Conservation (phyloP, 2,113 vertebrate genomes). For the Triplophysa tibetana region DNA sequence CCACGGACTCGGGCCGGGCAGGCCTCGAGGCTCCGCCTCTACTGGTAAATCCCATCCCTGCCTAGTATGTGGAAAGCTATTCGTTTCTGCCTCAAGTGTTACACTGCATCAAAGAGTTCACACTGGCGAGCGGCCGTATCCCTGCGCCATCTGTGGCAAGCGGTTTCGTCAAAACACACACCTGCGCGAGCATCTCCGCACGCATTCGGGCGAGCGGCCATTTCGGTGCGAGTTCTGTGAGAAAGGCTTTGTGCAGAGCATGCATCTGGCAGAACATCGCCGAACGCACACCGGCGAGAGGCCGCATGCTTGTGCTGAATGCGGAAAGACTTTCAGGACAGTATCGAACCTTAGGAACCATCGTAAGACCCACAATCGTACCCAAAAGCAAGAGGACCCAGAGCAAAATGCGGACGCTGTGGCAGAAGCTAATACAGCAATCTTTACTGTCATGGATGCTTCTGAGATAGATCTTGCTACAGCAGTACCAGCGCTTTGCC, state of each 20-base stretch:
- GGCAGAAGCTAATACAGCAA: slow-evolving; percentile 46
- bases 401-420: slow-evolving; percentile 47
- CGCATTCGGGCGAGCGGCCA: slow-evolving; percentile 84
- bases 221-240: slow-evolving; percentile 83
- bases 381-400: slow-evolving; percentile 61
- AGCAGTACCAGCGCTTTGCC: slow-evolving; percentile 44
- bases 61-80: slow-evolving; percentile 79
- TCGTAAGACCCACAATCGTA: slow-evolving; percentile 80
- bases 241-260: slow-evolving; percentile 86
- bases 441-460: slow-evolving; percentile 63
- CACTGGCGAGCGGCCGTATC: slow-evolving; percentile 77
- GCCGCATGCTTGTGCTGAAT: slow-evolving; percentile 79
- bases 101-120: slow-evolving; percentile 86
- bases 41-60: slow-evolving; percentile 79
- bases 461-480: slow-evolving; percentile 57
- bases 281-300: slow-evolving; percentile 84
- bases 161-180: slow-evolving; percentile 88
- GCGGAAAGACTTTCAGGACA: slow-evolving; percentile 86
- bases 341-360: slow-evolving; percentile 89
- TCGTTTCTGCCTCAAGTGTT: slow-evolving; percentile 84
- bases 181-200: slow-evolving; percentile 86
- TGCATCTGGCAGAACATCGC: slow-evolving; percentile 86
- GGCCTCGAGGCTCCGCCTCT: slow-evolving; percentile 47
- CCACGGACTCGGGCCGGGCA: slow-evolving; percentile 60
- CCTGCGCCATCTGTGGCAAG: slow-evolving; percentile 82